phyloP scores from a whole-genome alignment of 2,888 invertebrate genomes.

The Hecatera dysodea region DNA sequence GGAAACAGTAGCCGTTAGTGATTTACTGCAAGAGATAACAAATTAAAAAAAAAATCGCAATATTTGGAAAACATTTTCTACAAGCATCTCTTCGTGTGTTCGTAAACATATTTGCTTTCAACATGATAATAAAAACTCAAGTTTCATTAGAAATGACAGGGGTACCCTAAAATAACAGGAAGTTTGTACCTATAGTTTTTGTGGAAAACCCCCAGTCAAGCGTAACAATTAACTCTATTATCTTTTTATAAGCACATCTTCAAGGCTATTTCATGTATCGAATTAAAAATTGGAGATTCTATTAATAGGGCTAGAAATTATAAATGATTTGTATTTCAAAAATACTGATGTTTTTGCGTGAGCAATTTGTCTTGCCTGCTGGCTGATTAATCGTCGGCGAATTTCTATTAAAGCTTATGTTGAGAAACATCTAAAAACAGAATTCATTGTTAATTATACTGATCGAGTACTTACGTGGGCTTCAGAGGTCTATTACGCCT shows the following conservation, averaged over 20 bases:
- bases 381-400: background rate
- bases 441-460: background rate
- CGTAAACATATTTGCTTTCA: background rate
- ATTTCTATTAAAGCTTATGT: background rate
- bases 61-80: too few relatives aligned
- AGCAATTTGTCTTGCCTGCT: background rate
- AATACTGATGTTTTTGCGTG: conserved; percentile 2
- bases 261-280: conserved; percentile 40
- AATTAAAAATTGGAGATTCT: conserved; percentile 41
- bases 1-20: too few relatives aligned
- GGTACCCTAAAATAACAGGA: conserved; percentile 7
- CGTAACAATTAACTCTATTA: conserved; percentile 40
- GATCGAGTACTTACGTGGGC: background rate
- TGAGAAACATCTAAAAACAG: conserved; percentile 8
- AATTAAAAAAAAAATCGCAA: background rate
- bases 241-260: conserved; percentile 50
- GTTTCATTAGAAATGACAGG: background rate
- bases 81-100: too few relatives aligned
- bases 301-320: conserved; percentile 12
- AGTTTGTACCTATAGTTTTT: conserved; percentile 39
- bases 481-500: background rate
- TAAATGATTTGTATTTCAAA: background rate
- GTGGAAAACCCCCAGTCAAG: conserved; percentile 14
- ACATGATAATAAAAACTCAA: background rate
- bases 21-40: too few relatives aligned